Evolutionary conservation across 2,888 invertebrate genomes (phyloP), one percentile per base, ranked within the genome.

Genomic region (Cryptocephalus primarius): DNA sequence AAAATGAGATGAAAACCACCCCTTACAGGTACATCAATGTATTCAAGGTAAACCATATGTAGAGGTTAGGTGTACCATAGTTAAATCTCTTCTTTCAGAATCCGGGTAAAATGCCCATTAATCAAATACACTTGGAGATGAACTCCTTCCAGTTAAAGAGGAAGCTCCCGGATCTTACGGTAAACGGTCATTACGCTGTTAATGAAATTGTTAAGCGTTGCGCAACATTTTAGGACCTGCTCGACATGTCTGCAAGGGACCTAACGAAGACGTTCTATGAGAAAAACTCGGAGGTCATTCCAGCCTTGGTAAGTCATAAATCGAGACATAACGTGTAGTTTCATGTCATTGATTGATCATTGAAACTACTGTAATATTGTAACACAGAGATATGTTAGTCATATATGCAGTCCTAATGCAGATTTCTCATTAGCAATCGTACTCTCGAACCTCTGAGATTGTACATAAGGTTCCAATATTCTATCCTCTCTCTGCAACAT

Each of bases 81-180:
- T 45, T 40, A n/a, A 34, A 43, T 38, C 38, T 52, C 40, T 43
- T 46, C 52, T 70, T 67, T 61, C 63, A 82, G 81, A 81, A 82
- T 62, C 75, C 77, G 14, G 70, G 75, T 39, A 75, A 76, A 57
- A 68, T 77, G 52, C 77, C 80, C 1, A 70, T 79, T 42, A 78
- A 77, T 57, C 60, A 65, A 55, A 57, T 70, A 43, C 60, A 62
- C 54, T 54, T 69, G 42, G 65, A 68, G 46, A 57, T 56, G 48
- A 55, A 51, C 32, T 56, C 52, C 46, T 50, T 55, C 43, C 58
- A 59, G 44, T 51, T 60, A 45, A 57, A 52, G 34, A 56, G 52
- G 46, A 55, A 61, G 41, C 31, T 53, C 10, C 53, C 57, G 43
- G 57, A 55, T 43, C 47, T 54, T 42, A 42, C 56, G 43, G 62